Conservation (phyloP, 2,888 invertebrate genomes). For the Cinara cedri region DNA sequence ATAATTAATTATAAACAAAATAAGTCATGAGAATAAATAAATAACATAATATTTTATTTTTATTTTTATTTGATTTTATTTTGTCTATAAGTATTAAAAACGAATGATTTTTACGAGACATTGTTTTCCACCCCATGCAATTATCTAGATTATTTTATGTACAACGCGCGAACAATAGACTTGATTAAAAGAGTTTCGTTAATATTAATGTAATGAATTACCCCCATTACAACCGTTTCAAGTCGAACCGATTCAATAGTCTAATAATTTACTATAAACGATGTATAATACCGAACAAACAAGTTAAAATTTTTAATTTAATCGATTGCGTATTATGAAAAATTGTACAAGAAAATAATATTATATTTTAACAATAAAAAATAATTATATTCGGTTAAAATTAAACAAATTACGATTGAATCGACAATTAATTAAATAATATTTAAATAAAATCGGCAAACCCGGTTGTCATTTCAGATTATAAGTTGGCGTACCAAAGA, state of each 20-base stretch:
- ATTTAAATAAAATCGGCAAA: too few species aligned
- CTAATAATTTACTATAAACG: not conserved
- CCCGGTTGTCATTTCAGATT: too few species aligned
- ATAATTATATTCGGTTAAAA: too few species aligned
- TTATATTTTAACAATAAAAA: too few species aligned
- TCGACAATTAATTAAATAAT: too few species aligned
- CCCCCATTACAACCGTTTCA: not conserved
- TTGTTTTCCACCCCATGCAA: not conserved
- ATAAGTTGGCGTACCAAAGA: too few species aligned
- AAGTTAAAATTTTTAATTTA: not conserved
- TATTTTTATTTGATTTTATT: too few species aligned
- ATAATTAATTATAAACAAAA: not conserved
- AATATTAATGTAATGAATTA: not conserved
- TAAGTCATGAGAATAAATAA: slow-evolving; percentile 14
- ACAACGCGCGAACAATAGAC: not conserved
- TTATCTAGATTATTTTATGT: slow-evolving; percentile 1
- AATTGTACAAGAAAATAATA: not conserved
- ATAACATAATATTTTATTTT: not conserved
- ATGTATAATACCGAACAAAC: not conserved
- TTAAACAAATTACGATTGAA: too few species aligned
- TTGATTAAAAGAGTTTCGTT: not conserved
- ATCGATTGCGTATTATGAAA: not conserved
- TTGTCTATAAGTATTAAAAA: not conserved
- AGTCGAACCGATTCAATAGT: not conserved
- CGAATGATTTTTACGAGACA: slow-evolving; percentile 9